Percentiles rank a stretch among this genome's conserved stretches.
phyloP scores from a whole-genome alignment of 2,888 invertebrate genomes.

The Arctia plantaginis region DNA sequence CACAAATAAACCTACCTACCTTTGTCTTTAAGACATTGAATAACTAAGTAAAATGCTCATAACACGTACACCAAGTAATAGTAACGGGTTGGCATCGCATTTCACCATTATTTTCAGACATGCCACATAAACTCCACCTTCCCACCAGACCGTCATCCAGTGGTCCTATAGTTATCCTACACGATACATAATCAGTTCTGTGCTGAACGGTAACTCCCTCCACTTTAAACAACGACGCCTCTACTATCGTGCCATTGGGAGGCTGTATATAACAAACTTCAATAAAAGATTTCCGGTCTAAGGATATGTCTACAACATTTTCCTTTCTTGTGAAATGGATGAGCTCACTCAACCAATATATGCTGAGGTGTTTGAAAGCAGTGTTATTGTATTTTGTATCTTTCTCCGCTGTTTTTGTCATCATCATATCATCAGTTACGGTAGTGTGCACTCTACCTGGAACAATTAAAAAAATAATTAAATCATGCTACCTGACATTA shows the following conservation, averaged over 20 bases:
- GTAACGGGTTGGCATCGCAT: slow-evolving; percentile 17
- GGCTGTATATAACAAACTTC: slow-evolving; percentile 16
- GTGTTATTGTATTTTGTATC: not conserved
- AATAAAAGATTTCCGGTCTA: slow-evolving; percentile 13
- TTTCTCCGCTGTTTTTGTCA: not conserved
- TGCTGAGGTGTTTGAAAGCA: not conserved
- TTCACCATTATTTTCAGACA: slow-evolving; percentile 12
- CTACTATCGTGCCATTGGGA: not conserved
- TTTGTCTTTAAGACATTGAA: too few relatives aligned
- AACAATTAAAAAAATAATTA: too few relatives aligned
- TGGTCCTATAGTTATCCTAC: slow-evolving; percentile 51
- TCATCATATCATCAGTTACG: slow-evolving; percentile 29
- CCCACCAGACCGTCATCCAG: slow-evolving; percentile 40
- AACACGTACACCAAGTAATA: slow-evolving; percentile 21
- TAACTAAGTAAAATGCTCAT: slow-evolving; percentile 25
- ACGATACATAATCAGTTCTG: slow-evolving; percentile 43
- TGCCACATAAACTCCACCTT: slow-evolving; percentile 40
- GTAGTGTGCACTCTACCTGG: slow-evolving; percentile 6
- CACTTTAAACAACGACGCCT: not conserved
- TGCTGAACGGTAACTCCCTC: slow-evolving; percentile 25
- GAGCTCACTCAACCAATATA: slow-evolving; percentile 4
- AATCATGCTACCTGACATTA: not conserved
- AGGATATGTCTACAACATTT: slow-evolving; percentile 18
- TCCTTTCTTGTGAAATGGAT: slow-evolving; percentile 4
- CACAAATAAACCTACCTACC: too few relatives aligned